phyloP scores from a whole-genome alignment of 2,888 invertebrate genomes.

The Sarcophaga caerulescens region DNA sequence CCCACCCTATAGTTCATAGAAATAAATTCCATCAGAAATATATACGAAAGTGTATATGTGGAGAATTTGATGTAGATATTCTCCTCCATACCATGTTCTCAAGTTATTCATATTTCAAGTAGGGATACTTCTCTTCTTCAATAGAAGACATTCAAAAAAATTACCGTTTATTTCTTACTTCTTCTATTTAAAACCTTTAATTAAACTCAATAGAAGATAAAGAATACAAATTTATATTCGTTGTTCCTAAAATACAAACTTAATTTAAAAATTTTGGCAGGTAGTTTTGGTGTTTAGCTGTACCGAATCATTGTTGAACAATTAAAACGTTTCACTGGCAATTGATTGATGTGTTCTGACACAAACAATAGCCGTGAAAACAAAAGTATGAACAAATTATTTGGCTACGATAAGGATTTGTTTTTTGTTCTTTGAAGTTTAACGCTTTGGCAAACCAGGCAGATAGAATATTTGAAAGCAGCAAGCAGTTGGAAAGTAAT shows the following conservation, averaged over 20 bases:
- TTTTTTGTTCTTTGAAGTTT: slow-evolving; percentile 41
- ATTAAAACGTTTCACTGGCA: slow-evolving; percentile 43
- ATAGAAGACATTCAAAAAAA: background rate
- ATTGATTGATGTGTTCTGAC: slow-evolving; percentile 59
- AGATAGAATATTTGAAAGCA: slow-evolving; percentile 35
- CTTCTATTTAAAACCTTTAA: slow-evolving; percentile 11
- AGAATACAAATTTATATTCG: background rate
- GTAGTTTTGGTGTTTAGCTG: slow-evolving; percentile 24
- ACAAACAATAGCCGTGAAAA: background rate
- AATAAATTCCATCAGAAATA: no score
- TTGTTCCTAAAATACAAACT: slow-evolving; percentile 5
- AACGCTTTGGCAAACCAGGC: slow-evolving; percentile 34
- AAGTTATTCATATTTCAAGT: no score
- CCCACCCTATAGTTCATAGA: no score
- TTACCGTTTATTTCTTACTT: slow-evolving; percentile 30
- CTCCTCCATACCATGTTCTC: no score
- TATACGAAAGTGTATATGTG: no score
- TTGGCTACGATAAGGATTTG: slow-evolving; percentile 9
- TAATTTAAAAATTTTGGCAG: slow-evolving; percentile 37
- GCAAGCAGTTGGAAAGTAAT: slow-evolving; percentile 5
- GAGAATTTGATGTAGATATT: no score
- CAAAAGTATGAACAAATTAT: slow-evolving; percentile 27
- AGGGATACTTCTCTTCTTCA: no score
- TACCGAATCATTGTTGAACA: slow-evolving; percentile 15
- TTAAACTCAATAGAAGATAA: slow-evolving; percentile 34